These are phyloP conservation scores for Zaprionus kolodkinae DNA, from an alignment of 1,140 invertebrate species.

Conservation along the genomic window DNA sequence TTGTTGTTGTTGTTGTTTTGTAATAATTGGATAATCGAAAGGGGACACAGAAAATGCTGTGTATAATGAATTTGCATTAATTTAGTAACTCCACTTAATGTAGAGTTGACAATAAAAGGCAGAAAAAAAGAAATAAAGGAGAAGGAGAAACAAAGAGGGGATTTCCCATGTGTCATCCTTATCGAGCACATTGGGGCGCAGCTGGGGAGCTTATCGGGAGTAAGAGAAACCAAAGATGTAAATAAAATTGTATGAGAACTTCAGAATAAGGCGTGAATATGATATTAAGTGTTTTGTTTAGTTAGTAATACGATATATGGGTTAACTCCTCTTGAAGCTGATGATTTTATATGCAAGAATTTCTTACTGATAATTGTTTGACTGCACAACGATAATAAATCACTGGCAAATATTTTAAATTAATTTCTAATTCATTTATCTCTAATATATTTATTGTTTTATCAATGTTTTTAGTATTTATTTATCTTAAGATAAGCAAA, in stretches of 20 bases:
- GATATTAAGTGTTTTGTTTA: no score
- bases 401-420: no score
- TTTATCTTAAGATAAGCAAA: no score
- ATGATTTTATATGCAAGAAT: no score
- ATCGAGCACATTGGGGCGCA: not conserved
- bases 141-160: not conserved
- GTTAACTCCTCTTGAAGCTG: no score
- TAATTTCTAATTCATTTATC: no score
- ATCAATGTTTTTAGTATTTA: no score
- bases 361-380: no score
- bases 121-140: not conserved
- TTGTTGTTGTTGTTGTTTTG: slow-evolving; percentile 41
- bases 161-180: slow-evolving; percentile 1
- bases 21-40: slow-evolving; percentile 4
- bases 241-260: not conserved
- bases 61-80: not conserved
- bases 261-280: not conserved
- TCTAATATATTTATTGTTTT: no score
- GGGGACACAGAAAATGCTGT: not conserved
- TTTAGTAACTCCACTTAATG: not conserved
- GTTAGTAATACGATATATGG: no score
- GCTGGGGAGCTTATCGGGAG: slow-evolving; percentile 1
- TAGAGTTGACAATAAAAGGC: no score
- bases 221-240: not conserved
- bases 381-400: no score